A percentile compares a stretch with the other conserved stretches of the same genome.
Evolutionary conservation across 2,797 vertebrate species (phyloP).

Genomic region (Poeciliopsis paucimaculata): DNA sequence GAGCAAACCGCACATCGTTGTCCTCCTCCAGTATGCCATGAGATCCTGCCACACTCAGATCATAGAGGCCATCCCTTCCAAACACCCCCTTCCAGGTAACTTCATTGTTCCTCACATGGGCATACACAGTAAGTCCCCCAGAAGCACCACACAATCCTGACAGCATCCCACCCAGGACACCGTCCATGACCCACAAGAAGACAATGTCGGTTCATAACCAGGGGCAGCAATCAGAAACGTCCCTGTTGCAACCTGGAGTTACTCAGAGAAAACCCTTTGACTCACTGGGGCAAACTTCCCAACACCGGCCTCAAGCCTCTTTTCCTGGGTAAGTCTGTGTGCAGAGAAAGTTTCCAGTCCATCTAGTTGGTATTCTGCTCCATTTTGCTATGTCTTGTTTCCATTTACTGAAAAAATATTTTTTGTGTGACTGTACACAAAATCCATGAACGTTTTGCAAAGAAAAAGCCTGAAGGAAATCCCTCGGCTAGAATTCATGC

Average conservation of each 20-base stretch:
- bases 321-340: not conserved
- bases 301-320: not conserved
- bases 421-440: slow-evolving; percentile 38
- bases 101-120: not conserved
- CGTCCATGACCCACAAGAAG: not conserved
- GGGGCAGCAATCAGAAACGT: not conserved
- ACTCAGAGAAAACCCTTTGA: not conserved
- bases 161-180: not conserved
- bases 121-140: not conserved
- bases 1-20: not conserved
- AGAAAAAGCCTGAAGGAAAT: slow-evolving; percentile 50
- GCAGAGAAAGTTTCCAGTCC: not conserved
- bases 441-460: slow-evolving; percentile 53
- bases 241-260: not conserved
- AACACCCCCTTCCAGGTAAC: not conserved
- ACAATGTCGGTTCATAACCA: not conserved
- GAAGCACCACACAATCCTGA: not conserved
- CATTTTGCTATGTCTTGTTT: not conserved
- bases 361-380: not conserved
- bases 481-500: slow-evolving; percentile 51
- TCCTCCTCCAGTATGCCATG: not conserved
- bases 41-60: not conserved
- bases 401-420: not conserved
- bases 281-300: not conserved
- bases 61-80: not conserved